Base-by-base conservation (phyloP, 2,888 invertebrate genomes). In the Rhaphigaster nebulosa region DNA sequence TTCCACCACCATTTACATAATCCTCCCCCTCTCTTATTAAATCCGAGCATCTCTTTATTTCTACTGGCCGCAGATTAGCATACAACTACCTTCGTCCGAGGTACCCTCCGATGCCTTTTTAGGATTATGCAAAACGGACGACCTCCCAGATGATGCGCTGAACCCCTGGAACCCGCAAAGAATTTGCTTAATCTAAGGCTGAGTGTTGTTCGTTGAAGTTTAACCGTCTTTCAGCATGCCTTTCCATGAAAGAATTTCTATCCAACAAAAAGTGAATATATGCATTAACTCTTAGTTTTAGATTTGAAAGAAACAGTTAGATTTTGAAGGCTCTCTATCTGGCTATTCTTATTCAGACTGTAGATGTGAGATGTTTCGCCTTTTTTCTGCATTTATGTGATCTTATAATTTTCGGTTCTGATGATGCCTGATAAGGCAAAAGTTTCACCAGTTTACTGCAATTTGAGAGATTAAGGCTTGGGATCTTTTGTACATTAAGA, bases 1-100 rank as follows among this genome's bases (percentile, higher is more conserved):
- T 29, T 29, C 41, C 41, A 20, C 50, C 18, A 34, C 41, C 41
- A 56, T 54, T 41, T 60, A 56, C 60, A 60, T 56, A 54, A 60
- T 88, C 89, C 89, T 52, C 52, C 87, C 87, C 54, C 50, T 13
- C 50, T 45, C 89, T 89, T 89, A 89, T 89, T 89, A 89, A 89
- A 89, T 89, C 89, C 65, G 89, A 52, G 38, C 88, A 88, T 88
- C 88, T 88, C 84, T 84, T 84, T 88, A 60, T 70, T 70, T 70
- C 89, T 89, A 89, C 76, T 76, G 89, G 60, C 60, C 89, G 38
- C 89, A 70, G 50, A 89, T 89, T 89, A 89, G 89, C 89, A 89
- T 76, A 89, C 70, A 89, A 70, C 84, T 84, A 84, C 84, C 84
- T 84, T 26, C 84, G 84, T 84, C 84, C 84, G 45, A 84, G 84